Percentiles rank a stretch among this genome's conserved stretches.
These are phyloP conservation scores for Sebastes taczanowskii DNA, from an alignment of 2,797 vertebrate species.

Conservation along the genomic window DNA sequence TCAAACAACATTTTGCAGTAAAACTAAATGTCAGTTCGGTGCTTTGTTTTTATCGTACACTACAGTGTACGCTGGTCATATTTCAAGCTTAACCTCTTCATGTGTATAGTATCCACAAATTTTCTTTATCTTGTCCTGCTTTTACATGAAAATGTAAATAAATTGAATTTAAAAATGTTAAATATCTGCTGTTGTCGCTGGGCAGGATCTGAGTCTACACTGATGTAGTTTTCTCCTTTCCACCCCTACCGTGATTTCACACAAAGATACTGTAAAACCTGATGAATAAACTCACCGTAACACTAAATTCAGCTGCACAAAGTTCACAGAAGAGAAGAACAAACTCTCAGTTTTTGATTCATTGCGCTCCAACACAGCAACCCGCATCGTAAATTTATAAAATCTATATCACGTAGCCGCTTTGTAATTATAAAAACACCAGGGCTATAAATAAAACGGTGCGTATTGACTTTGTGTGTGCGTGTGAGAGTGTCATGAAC, in stretches of 20 bases:
- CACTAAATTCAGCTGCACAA: background rate
- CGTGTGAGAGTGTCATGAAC: constrained; percentile 33
- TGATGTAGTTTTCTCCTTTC: background rate
- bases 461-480: constrained; percentile 21
- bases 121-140: accelerated
- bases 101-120: no score
- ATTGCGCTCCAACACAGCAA: background rate
- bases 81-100: background rate
- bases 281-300: background rate
- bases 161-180: no score
- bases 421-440: constrained; percentile 37
- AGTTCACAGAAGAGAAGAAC: constrained; percentile 1
- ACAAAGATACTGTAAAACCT: background rate
- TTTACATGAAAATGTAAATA: background rate
- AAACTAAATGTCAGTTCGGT: background rate
- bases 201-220: no score
- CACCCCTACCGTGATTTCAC: background rate
- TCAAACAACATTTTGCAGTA: background rate
- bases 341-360: background rate
- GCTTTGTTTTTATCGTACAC: background rate
- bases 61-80: background rate
- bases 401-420: constrained; percentile 24
- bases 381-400: background rate
- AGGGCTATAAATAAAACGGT: constrained; percentile 28
- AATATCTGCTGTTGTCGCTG: no score